Evolutionary conservation across 2,797 vertebrate species (phyloP).

Genomic region (Tokudaia tokunoshimensis): DNA sequence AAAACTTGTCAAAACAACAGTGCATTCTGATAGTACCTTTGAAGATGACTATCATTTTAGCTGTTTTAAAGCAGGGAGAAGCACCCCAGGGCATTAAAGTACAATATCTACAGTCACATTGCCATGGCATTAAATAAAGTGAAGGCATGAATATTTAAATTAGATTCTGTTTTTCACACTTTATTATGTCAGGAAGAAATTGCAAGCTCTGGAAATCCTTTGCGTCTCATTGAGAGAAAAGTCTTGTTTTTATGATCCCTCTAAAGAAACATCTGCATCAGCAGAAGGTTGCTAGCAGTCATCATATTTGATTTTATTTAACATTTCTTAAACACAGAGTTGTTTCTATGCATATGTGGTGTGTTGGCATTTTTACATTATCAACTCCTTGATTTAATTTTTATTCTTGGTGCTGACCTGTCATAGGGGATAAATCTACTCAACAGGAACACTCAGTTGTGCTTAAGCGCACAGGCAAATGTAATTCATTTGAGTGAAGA

Average conservation of each 20-base stretch:
- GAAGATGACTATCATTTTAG: conserved; percentile 75
- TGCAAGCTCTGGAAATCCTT: conserved; percentile 74
- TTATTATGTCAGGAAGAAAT: conserved; percentile 68
- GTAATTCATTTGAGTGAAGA: conserved; percentile 55
- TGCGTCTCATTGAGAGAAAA: conserved; percentile 45
- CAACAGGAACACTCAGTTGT: conserved; percentile 15
- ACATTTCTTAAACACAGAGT: conserved; percentile 68
- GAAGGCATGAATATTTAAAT: conserved; percentile 81
- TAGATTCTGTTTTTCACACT: conserved; percentile 68
- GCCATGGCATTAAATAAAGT: conserved; percentile 72
- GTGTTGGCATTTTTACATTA: conserved; percentile 63
- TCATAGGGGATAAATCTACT: conserved; percentile 42
- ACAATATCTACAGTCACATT: conserved; percentile 71
- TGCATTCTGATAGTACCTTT: conserved; percentile 62
- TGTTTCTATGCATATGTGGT: conserved; percentile 30
- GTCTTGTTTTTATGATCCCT: conserved; percentile 60
- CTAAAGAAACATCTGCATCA: conserved; percentile 59
- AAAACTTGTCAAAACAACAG: conserved; percentile 61
- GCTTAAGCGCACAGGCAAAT: conserved; percentile 37
- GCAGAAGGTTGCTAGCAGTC: conserved; percentile 68
- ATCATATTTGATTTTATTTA: conserved; percentile 73
- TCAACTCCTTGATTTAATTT: conserved; percentile 62
- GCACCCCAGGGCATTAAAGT: conserved; percentile 60
- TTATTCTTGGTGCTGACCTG: conserved; percentile 65
- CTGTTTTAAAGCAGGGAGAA: conserved; percentile 76